A percentile compares a stretch with the other conserved stretches of the same genome.
phyloP scores from a whole-genome alignment of 92 coral and sea anemone species.

The Paramuricea clavata region DNA sequence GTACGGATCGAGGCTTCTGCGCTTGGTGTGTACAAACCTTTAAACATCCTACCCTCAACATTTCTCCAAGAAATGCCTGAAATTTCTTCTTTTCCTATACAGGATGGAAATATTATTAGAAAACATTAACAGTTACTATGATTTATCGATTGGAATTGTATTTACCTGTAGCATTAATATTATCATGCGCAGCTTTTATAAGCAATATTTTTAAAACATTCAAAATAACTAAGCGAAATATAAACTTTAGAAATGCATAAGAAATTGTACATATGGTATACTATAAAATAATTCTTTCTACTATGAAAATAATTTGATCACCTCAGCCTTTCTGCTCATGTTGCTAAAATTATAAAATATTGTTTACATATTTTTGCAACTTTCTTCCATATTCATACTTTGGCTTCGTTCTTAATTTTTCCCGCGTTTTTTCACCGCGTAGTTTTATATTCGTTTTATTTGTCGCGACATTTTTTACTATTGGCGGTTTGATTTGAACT shows the following conservation, averaged over 20 bases:
- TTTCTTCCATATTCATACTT: no score
- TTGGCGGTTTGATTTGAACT: slow-evolving; percentile 28
- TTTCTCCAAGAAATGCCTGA: slow-evolving; percentile 86
- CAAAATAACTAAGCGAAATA: no score
- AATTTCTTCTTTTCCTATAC: slow-evolving; percentile 92
- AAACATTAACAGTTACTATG: no score
- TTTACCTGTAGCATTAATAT: no score
- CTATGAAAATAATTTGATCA: background rate
- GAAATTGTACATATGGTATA: no score
- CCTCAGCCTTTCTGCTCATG: background rate
- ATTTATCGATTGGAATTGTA: no score
- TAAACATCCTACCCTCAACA: slow-evolving; percentile 88
- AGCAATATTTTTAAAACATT: no score
- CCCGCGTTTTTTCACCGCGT: background rate
- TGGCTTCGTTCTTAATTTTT: background rate
- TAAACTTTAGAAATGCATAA: no score
- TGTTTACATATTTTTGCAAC: background rate
- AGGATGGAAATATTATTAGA: background rate
- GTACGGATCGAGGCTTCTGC: no score
- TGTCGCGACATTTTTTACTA: background rate
- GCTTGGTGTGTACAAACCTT: slow-evolving; percentile 72
- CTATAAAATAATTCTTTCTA: no score
- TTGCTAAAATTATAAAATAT: background rate
- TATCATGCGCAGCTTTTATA: no score
- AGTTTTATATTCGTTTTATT: background rate